Conservation (phyloP, 2,888 invertebrate species). For the Ceraclea dissimilis region DNA sequence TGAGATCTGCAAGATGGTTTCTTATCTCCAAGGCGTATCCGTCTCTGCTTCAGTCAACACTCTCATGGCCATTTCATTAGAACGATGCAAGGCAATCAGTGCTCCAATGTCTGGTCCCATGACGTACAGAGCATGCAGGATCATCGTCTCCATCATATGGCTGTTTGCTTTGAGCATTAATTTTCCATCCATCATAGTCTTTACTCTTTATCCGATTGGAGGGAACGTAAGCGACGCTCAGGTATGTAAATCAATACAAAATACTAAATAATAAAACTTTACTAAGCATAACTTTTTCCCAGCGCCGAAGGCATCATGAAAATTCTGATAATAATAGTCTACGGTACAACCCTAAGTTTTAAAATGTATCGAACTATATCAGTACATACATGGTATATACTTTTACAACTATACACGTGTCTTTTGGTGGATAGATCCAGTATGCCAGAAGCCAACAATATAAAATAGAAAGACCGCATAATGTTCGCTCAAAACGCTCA, state of each 20-base stretch:
- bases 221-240: constrained; percentile 32
- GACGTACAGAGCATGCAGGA: constrained; percentile 35
- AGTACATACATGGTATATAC: too few species aligned
- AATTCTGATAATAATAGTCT: too few species aligned
- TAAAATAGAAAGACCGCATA: too few species aligned
- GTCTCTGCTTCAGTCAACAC: constrained; percentile 51
- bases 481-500: too few species aligned
- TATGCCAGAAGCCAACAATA: too few species aligned
- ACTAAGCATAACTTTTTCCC: too few species aligned
- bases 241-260: constrained; percentile 27
- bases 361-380: too few species aligned
- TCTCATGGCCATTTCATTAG: constrained; percentile 48
- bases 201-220: constrained; percentile 35
- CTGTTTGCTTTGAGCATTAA: constrained; percentile 38
- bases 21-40: constrained; percentile 50
- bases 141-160: constrained; percentile 41
- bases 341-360: too few species aligned
- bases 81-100: constrained; percentile 45
- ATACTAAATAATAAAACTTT: background rate
- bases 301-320: background rate
- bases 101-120: constrained; percentile 40
- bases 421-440: too few species aligned
- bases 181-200: constrained; percentile 45
- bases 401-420: too few species aligned
- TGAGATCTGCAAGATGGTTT: constrained; percentile 48